These are phyloP conservation scores for Drosophila hawaiiensis DNA, from an alignment of 2,888 invertebrate genomes.

Conservation along the genomic window DNA sequence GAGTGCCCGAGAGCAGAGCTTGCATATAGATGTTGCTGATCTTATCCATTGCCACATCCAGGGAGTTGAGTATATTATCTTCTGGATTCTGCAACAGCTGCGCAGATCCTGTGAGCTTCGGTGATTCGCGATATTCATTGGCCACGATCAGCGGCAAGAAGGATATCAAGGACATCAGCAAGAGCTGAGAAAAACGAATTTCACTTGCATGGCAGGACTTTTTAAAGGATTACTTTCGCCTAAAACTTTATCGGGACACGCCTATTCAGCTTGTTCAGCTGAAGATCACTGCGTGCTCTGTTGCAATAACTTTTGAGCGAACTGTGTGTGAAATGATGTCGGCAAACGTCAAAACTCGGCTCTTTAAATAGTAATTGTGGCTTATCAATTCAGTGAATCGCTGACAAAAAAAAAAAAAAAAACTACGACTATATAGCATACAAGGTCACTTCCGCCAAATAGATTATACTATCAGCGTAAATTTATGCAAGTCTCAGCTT, in stretches of 20 bases:
- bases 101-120: constrained; percentile 64
- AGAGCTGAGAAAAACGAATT: constrained; percentile 7
- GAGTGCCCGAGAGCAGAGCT: constrained; percentile 79
- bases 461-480: constrained; percentile 48
- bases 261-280: constrained; percentile 52
- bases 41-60: constrained; percentile 73
- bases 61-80: constrained; percentile 63
- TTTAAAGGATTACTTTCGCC: background rate
- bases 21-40: constrained; percentile 79
- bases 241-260: constrained; percentile 51
- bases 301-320: constrained; percentile 45
- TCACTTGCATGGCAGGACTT: constrained; percentile 8
- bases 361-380: constrained; percentile 55
- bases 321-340: constrained; percentile 21
- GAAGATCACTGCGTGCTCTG: constrained; percentile 68
- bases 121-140: constrained; percentile 63
- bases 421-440: constrained; percentile 3
- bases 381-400: constrained; percentile 50
- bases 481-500: constrained; percentile 33
- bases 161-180: constrained; percentile 8
- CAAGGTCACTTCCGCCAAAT: constrained; percentile 61
- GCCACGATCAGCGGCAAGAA: background rate
- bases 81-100: constrained; percentile 47
- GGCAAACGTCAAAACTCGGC: constrained; percentile 12
- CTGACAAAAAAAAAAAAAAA: constrained; percentile 23